Evolutionary conservation across 2,888 invertebrate genomes (phyloP), one percentile per base, ranked within the genome.

Genomic region (Neocrepidodera transversa): DNA sequence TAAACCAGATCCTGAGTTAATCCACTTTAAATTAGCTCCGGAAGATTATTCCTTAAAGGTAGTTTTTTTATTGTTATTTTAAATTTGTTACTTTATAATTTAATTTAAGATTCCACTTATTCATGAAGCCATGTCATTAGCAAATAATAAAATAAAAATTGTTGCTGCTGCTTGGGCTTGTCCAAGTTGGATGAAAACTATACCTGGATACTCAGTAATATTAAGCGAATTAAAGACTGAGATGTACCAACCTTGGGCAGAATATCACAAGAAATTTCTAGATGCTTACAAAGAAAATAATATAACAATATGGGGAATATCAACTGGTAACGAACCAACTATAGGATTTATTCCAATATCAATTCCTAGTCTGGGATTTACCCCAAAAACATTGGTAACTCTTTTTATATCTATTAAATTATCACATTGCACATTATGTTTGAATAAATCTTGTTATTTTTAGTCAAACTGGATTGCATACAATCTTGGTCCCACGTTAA

Each of bases 271-370:
- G 2, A 90, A 86, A 75, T 94, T 93, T 80, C 78, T 95, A 36
- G 86, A 93, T 63, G 86, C 85, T 52, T 95, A 95, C 79, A 81
- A 84, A 58, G 82, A 84, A 35, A 79, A 87, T n/a, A 86, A 86
- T 14, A 78, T 86, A 35, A 78, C 83, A 1, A 85, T 91, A 66
- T 96, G 95, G 95, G 92, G 88, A 0, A 80, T 95, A 20, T 91
- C 94, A 0, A 89, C 91, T 0, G 92, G 93, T 18, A 96, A 96
- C 74, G 95, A 96, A 74, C 95, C 96, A 0, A 71, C 85, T 2
- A 87, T 89, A 72, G 88, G 88, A 3, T 32, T 64, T 17, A 3
- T 52, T 1, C 47, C 56, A 1, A 7, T 36, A 2, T 14, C 30
- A 0, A 30, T 68, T 6, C 62, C 58, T 8, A 20, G 47, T n/a